Base-by-base conservation (phyloP, 2,797 vertebrate genomes). In the Pyrrhura leucotis region DNA sequence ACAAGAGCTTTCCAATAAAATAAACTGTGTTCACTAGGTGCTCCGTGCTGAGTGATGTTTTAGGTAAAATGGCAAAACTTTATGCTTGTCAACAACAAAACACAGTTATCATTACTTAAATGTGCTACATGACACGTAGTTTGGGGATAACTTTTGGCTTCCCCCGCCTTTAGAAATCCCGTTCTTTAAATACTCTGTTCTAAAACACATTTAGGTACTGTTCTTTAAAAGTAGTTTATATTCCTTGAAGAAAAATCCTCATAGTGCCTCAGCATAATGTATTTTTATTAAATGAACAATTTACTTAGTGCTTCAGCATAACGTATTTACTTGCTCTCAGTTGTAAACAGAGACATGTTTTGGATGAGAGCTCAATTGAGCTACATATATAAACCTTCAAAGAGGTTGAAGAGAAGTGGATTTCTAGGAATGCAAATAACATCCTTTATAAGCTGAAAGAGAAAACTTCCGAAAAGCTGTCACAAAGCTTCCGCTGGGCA, bases 51-150 rank as follows among this genome's bases (percentile, higher is more conserved):
- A 50, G 14, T 21, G 16, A 65, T 4, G 7, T 44, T 74, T 69
- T 31, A 74, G 21, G 50, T 68, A 51, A 77, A 85, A 77, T 0
- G 65, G 58, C 21, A 50, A 10, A 59, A 80, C 6, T 2, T 66
- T 62, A 77, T 58, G 26, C 19, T 65, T 37, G n/a, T 26, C 68
- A 53, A 28, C 33, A 37, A 47, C 44, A 63, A 16, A 54, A 17
- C 15, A 40, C 56, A 44, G 42, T 29, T 63, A 51, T 9, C 11
- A 3, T 31, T 72, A 54, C 48, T 67, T 45, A 37, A 75, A 42
- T 5, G 61, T 37, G 5, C 45, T 29, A 53, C 5, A 2, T 5
- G 20, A 74, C 45, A 53, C 0, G 0, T 29, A 74, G 23, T 1
- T 39, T 22, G 4, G 5, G 22, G 12, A 17, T 50, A 29, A 56